A percentile compares a stretch with the other conserved stretches of the same genome.
Evolutionary conservation across 1,140 invertebrate species (phyloP).

Genomic region (Pantala flavescens): DNA sequence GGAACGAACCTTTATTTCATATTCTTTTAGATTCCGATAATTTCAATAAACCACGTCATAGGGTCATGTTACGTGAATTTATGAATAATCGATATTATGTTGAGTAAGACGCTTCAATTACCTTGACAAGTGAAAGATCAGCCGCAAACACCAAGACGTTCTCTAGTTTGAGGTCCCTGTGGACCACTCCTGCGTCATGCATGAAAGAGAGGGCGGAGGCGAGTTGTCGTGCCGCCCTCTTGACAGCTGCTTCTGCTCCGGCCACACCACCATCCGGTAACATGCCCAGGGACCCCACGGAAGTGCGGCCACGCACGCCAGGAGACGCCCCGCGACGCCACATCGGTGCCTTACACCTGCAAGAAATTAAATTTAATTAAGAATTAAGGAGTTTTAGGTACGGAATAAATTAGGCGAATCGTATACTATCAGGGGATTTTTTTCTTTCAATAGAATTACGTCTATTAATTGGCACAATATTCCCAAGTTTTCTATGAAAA

Average conservation of each 20-base stretch:
- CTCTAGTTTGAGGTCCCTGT: conserved; percentile 74
- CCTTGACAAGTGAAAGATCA: conserved; percentile 82
- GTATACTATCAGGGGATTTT: too few relatives aligned
- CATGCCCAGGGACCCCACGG: neutral
- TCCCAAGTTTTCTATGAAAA: too few relatives aligned
- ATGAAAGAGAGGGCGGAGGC: conserved; percentile 85
- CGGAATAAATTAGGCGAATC: too few relatives aligned
- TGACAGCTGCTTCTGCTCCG: conserved; percentile 71
- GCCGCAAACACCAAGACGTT: conserved; percentile 60
- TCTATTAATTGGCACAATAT: too few relatives aligned
- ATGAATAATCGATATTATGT: too few relatives aligned
- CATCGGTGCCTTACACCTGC: neutral
- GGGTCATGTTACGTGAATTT: too few relatives aligned
- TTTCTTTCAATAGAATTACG: too few relatives aligned
- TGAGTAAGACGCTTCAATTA: conserved; percentile 32
- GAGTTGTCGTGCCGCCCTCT: conserved; percentile 72
- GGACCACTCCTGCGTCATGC: conserved; percentile 80
- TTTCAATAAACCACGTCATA: too few relatives aligned
- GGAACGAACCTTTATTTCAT: too few relatives aligned
- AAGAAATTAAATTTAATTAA: too few relatives aligned
- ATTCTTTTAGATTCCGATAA: too few relatives aligned
- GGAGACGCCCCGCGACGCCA: neutral
- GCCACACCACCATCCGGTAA: conserved; percentile 45
- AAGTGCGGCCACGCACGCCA: neutral
- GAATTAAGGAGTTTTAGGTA: too few relatives aligned